Evolutionary conservation across 2,888 invertebrate species (phyloP).

Genomic region (Meloe dianella): DNA sequence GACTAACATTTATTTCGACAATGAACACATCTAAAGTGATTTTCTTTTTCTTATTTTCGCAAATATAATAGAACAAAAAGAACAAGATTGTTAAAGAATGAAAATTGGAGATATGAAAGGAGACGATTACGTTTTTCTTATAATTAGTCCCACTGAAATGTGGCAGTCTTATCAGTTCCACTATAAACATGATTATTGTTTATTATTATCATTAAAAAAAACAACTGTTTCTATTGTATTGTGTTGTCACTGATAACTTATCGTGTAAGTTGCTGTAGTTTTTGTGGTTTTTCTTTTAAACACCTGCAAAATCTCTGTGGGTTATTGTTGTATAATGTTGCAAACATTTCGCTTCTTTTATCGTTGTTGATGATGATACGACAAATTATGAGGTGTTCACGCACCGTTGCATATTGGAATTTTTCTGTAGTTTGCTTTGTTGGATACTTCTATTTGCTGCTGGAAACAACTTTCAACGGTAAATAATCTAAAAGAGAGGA

Average conservation of each 20-base stretch:
- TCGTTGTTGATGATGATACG: background rate
- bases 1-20: background rate
- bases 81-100: background rate
- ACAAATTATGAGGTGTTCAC: constrained; percentile 3
- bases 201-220: too few relatives aligned
- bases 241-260: background rate
- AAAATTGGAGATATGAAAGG: too few relatives aligned
- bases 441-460: background rate
- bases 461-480: background rate
- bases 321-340: background rate
- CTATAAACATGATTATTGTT: background rate
- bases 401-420: background rate
- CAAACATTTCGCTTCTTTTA: background rate
- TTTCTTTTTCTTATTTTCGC: background rate
- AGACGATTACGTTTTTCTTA: too few relatives aligned
- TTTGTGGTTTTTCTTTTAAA: too few relatives aligned
- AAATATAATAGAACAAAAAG: background rate
- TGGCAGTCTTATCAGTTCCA: too few relatives aligned
- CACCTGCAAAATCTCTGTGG: background rate
- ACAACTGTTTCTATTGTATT: background rate
- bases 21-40: background rate
- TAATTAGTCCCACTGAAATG: too few relatives aligned
- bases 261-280: background rate
- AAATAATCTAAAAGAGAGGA: background rate
- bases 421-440: background rate